phyloP scores from a whole-genome alignment of 1,140 invertebrate genomes.

The Phortica variegata region DNA sequence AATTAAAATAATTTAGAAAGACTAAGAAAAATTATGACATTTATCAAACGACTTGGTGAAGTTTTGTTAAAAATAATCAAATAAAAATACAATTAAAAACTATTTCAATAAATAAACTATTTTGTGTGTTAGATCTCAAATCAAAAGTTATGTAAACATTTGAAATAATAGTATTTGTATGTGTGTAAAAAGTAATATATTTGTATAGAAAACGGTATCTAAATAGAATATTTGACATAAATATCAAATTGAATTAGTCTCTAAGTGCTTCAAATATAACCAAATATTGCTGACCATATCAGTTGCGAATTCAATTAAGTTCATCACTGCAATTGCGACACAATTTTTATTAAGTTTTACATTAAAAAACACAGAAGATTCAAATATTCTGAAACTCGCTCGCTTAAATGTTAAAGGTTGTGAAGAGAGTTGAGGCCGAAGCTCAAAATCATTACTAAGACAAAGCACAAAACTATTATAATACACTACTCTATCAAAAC shows the following conservation, averaged over 20 bases:
- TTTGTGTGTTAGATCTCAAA: too few relatives aligned
- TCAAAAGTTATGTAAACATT: too few relatives aligned
- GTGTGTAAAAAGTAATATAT: too few relatives aligned
- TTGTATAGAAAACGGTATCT: slow-evolving; percentile 12
- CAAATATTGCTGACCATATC: too few relatives aligned
- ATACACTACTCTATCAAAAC: too few relatives aligned
- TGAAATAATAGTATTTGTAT: too few relatives aligned
- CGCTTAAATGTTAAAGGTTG: slow-evolving; percentile 54
- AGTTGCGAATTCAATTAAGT: slow-evolving; percentile 20
- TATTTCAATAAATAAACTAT: too few relatives aligned
- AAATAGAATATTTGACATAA: not conserved
- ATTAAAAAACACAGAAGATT: slow-evolving; percentile 7
- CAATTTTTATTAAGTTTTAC: not conserved
- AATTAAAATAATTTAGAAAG: slow-evolving; percentile 7
- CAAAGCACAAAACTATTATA: too few relatives aligned
- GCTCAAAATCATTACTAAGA: too few relatives aligned
- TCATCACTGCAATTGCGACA: not conserved
- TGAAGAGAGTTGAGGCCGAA: slow-evolving; percentile 21
- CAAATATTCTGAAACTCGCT: slow-evolving; percentile 38
- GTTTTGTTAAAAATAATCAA: not conserved
- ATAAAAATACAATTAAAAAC: not conserved
- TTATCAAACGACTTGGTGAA: slow-evolving; percentile 10
- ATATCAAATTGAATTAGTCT: too few relatives aligned
- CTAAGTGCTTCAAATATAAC: too few relatives aligned
- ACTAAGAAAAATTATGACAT: slow-evolving; percentile 10